phyloP scores from a whole-genome alignment of 1,140 invertebrate species.

The Ditylenchus dipsaci region DNA sequence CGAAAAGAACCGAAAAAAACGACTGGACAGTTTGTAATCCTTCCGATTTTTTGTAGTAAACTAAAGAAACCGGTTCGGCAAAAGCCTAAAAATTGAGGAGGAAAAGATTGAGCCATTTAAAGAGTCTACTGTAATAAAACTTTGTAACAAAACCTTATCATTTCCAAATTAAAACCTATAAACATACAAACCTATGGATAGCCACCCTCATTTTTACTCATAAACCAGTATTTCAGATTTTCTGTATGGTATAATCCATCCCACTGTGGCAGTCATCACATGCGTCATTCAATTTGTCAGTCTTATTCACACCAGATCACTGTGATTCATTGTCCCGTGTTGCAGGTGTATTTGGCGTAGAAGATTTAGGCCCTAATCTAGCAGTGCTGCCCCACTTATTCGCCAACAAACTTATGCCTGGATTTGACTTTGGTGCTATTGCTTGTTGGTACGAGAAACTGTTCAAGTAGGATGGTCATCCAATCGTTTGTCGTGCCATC shows the following conservation, averaged over 20 bases:
- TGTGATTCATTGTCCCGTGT: constrained; percentile 11
- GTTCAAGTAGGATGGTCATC: constrained; percentile 16
- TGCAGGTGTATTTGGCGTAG: constrained; percentile 41
- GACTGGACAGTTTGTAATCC: too few relatives aligned
- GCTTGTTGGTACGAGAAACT: constrained; percentile 37
- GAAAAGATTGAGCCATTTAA: too few relatives aligned
- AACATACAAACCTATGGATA: too few relatives aligned
- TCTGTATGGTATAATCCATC: not conserved
- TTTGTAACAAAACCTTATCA: too few relatives aligned
- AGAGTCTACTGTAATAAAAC: too few relatives aligned
- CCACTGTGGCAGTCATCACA: constrained; percentile 4
- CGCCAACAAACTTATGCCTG: constrained; percentile 39
- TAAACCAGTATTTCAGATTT: not conserved
- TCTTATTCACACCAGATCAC: not conserved
- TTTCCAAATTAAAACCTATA: too few relatives aligned
- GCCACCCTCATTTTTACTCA: not conserved
- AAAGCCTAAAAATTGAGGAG: too few relatives aligned
- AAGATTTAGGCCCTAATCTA: constrained; percentile 29
- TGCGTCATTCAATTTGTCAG: constrained; percentile 8
- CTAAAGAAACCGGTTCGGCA: too few relatives aligned
- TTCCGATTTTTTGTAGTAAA: too few relatives aligned
- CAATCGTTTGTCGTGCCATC: too few relatives aligned
- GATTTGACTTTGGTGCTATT: constrained; percentile 38
- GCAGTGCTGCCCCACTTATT: constrained; percentile 24
- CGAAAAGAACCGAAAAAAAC: too few relatives aligned